phyloP scores from a whole-genome alignment of 2,113 vertebrate species.

The Halcyon malimbica region DNA sequence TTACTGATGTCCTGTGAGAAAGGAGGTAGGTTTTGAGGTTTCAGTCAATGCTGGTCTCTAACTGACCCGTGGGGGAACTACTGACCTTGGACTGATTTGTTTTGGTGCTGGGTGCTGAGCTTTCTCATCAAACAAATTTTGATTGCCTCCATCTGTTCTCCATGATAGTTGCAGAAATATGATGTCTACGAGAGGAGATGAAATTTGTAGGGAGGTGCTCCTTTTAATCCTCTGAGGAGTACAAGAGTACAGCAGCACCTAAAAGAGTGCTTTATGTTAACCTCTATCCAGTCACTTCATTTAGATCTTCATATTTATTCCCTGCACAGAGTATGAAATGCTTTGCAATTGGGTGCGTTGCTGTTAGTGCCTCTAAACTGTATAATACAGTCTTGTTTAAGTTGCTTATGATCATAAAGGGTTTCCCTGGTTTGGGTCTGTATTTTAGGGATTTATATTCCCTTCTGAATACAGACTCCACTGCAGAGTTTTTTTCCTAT shows the following conservation, averaged over 20 bases:
- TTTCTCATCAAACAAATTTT: neutral
- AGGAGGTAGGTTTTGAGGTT: neutral
- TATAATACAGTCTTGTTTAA: neutral
- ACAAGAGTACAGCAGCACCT: neutral
- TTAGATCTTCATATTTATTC: neutral
- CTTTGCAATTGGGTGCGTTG: neutral
- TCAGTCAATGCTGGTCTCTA: neutral
- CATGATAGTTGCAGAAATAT: neutral
- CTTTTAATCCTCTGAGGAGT: neutral
- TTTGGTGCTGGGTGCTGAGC: neutral
- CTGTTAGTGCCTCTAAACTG: neutral
- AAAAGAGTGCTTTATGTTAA: neutral
- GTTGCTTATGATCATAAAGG: neutral
- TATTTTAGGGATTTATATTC: neutral
- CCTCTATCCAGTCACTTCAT: neutral
- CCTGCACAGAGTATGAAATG: neutral
- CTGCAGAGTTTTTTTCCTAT: neutral
- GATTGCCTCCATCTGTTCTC: neutral
- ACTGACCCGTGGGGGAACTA: accelerated
- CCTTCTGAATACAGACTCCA: neutral
- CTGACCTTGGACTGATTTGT: neutral
- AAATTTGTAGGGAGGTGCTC: neutral
- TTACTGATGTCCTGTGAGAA: neutral
- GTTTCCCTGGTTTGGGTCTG: neutral
- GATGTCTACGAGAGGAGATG: neutral